Evolutionary conservation across 1,140 invertebrate species (phyloP).

Genomic region (Diorhabda sublineata): DNA sequence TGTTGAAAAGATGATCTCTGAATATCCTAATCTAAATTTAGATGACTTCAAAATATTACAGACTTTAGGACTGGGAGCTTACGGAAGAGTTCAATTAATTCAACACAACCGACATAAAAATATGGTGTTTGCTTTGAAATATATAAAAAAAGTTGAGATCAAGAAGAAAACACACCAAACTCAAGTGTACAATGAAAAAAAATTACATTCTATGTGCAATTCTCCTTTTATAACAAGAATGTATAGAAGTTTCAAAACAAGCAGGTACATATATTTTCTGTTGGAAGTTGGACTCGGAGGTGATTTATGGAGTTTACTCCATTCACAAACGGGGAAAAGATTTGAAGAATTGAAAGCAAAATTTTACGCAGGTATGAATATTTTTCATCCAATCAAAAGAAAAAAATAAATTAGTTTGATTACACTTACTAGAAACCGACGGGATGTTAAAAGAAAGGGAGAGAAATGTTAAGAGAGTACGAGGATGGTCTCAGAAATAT

Average conservation of each 20-base stretch:
- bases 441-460: no score
- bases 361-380: constrained; percentile 60
- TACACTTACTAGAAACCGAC: no score
- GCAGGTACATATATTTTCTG: constrained; percentile 94
- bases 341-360: constrained; percentile 82
- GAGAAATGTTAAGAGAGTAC: no score
- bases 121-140: constrained; percentile 82
- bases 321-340: constrained; percentile 64
- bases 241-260: constrained; percentile 90
- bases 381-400: no score
- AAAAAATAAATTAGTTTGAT: no score
- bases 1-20: constrained; percentile 13
- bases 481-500: no score
- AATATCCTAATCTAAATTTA: constrained; percentile 66
- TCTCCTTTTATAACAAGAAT: constrained; percentile 58
- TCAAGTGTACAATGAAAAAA: constrained; percentile 77
- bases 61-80: constrained; percentile 89
- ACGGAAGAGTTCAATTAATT: constrained; percentile 84
- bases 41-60: constrained; percentile 76
- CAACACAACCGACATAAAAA: constrained; percentile 56
- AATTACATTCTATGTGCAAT: constrained; percentile 78
- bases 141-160: constrained; percentile 88
- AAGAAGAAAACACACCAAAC: constrained; percentile 90
- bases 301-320: constrained; percentile 93
- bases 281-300: constrained; percentile 96